These are phyloP conservation scores for Hypsibius dujardini DNA, from an alignment of 1,140 invertebrate genomes.

Conservation along the genomic window DNA sequence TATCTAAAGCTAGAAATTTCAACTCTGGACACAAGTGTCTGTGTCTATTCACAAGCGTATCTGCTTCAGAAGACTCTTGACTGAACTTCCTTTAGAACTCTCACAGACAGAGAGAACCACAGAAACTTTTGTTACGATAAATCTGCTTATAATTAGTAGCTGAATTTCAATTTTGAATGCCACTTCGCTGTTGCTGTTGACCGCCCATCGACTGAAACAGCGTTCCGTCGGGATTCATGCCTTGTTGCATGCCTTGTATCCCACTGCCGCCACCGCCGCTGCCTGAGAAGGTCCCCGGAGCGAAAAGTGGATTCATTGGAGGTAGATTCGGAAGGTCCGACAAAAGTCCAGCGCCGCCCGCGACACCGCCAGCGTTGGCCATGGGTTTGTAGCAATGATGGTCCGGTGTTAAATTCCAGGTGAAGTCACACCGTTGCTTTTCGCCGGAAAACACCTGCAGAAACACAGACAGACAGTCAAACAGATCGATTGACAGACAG, in stretches of 20 bases:
- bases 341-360: neutral
- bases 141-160: too few species aligned
- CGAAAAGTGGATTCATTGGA: neutral
- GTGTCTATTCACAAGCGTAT: too few species aligned
- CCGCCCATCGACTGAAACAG: too few species aligned
- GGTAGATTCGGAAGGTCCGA: neutral
- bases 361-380: neutral
- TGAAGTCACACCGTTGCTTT: conserved; percentile 72
- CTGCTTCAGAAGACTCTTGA: too few species aligned
- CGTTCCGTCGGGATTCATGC: neutral
- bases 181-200: too few species aligned
- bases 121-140: too few species aligned
- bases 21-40: too few species aligned
- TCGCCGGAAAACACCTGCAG: conserved; percentile 32
- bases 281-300: neutral
- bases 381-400: conserved; percentile 12
- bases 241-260: neutral
- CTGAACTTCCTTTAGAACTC: too few species aligned
- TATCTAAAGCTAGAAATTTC: too few species aligned
- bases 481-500: neutral
- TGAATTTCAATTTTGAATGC: too few species aligned
- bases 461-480: neutral
- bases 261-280: too few species aligned
- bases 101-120: too few species aligned
- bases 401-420: conserved; percentile 62